Percentiles rank a stretch among this genome's conserved stretches.
These are phyloP conservation scores for Xiphydria camelus DNA, from an alignment of 2,888 invertebrate genomes.

Conservation along the genomic window DNA sequence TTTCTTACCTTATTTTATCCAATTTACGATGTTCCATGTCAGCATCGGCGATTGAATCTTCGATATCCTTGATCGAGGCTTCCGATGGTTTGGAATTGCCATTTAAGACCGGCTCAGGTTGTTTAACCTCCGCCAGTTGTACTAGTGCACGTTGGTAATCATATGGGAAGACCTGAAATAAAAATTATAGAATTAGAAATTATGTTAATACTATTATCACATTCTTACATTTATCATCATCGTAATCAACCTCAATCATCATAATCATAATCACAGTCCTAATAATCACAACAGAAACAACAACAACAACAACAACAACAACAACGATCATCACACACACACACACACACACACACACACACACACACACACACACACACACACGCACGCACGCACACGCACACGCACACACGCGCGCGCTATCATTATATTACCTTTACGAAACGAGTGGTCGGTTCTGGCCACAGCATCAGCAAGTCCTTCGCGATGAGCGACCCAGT, in stretches of 20 bases:
- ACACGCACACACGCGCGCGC: too few species aligned
- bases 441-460: constrained; percentile 74
- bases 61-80: constrained; percentile 76
- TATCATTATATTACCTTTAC: constrained; percentile 71
- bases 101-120: constrained; percentile 54
- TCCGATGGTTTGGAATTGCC: constrained; percentile 55
- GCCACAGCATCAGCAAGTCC: constrained; percentile 80
- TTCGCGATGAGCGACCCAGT: constrained; percentile 88
- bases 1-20: constrained; percentile 81
- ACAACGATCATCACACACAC: too few species aligned
- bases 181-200: constrained; percentile 5
- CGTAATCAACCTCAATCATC: too few species aligned
- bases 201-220: constrained; percentile 2
- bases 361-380: too few species aligned
- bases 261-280: too few species aligned
- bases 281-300: too few species aligned
- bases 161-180: constrained; percentile 82
- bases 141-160: constrained; percentile 92
- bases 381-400: too few species aligned
- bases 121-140: constrained; percentile 62
- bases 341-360: too few species aligned
- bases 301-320: too few species aligned
- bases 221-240: too few species aligned
- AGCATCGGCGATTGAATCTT: constrained; percentile 82
- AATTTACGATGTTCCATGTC: constrained; percentile 77